Conservation (phyloP, 1,140 invertebrate genomes). For the Wasmannia auropunctata region DNA sequence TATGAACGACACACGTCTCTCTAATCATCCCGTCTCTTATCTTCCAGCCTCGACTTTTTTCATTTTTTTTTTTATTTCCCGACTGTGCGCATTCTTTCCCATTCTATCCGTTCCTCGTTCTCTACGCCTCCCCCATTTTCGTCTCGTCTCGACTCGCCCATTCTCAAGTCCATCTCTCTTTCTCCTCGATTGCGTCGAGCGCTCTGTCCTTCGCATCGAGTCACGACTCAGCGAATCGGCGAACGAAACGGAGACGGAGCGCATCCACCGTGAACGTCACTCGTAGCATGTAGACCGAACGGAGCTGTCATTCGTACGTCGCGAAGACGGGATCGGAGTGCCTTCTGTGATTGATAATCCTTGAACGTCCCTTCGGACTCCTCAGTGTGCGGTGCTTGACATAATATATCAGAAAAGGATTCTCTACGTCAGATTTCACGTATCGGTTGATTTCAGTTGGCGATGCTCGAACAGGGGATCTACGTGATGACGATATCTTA, state of each 20-base stretch:
- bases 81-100: not conserved
- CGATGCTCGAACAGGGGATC: not conserved
- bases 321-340: conserved; percentile 21
- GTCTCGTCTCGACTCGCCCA: conserved; percentile 18
- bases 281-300: conserved; percentile 69
- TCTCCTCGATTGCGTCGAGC: conserved; percentile 42
- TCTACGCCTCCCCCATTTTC: conserved; percentile 41
- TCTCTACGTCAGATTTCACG: conserved; percentile 39
- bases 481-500: not conserved
- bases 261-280: conserved; percentile 68
- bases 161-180: conserved; percentile 40
- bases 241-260: conserved; percentile 55
- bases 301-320: conserved; percentile 64
- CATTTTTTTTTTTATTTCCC: conserved; percentile 46
- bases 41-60: not conserved
- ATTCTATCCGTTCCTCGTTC: conserved; percentile 39
- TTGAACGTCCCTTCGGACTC: not conserved
- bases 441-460: conserved; percentile 56
- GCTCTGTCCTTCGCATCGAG: conserved; percentile 42
- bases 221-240: conserved; percentile 56
- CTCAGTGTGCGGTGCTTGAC: conserved; percentile 34
- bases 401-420: not conserved
- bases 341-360: conserved; percentile 20
- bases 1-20: conserved; percentile 33
- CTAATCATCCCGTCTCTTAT: not conserved